Evolutionary conservation across 2,888 invertebrate genomes (phyloP).

Genomic region (Euplagia quadripunctaria): DNA sequence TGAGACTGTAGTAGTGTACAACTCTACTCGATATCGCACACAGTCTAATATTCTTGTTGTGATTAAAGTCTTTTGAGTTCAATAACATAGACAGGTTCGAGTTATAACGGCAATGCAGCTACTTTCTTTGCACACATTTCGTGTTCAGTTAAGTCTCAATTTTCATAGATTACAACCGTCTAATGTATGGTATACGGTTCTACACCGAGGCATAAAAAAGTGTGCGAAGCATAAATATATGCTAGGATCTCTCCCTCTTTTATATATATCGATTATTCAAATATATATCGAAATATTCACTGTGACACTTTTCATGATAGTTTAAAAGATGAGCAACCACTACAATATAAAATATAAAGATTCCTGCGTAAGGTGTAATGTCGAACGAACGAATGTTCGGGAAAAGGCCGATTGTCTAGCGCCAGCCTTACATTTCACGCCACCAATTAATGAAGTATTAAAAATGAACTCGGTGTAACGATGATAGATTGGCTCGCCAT

Average conservation of each 20-base stretch:
- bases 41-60: background rate
- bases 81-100: background rate
- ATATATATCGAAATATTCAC: background rate
- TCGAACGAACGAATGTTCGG: background rate
- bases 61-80: background rate
- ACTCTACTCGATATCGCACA: too few species aligned
- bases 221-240: background rate
- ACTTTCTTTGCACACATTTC: background rate
- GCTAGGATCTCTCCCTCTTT: background rate
- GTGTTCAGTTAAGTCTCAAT: background rate
- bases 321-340: background rate
- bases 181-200: background rate
- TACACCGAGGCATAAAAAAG: too few species aligned
- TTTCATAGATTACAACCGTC: background rate
- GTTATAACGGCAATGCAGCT: background rate
- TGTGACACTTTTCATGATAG: background rate
- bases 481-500: conserved; percentile 42
- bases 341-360: background rate
- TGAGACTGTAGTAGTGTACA: too few species aligned
- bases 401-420: background rate
- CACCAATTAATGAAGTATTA: conserved; percentile 34
- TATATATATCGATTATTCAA: too few species aligned
- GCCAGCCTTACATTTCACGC: conserved; percentile 11
- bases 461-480: conserved; percentile 36
- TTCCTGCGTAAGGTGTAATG: background rate